A percentile compares a stretch with the other conserved stretches of the same genome.
phyloP scores from a whole-genome alignment of 2,113 vertebrate species.

The Eulemur macaco region DNA sequence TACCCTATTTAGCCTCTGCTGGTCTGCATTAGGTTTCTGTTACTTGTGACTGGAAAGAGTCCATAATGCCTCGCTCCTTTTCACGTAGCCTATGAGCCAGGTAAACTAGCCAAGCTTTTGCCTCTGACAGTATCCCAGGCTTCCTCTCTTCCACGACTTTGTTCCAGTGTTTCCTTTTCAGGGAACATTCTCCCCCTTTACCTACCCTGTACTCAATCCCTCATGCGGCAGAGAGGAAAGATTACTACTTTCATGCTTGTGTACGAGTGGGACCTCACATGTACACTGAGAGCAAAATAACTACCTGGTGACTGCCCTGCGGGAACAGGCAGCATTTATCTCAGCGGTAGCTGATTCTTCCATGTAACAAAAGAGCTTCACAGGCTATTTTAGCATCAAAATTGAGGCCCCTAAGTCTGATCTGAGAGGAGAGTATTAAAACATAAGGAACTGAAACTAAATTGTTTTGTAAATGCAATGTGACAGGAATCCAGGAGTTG shows the following conservation, averaged over 20 bases:
- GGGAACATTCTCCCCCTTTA: neutral
- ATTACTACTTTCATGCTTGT: no score
- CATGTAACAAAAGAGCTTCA: neutral
- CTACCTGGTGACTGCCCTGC: no score
- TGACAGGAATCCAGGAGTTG: neutral
- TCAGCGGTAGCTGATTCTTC: neutral
- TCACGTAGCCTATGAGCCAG: neutral
- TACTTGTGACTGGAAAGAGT: neutral
- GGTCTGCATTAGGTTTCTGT: neutral
- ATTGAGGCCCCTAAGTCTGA: neutral
- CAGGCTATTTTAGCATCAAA: neutral
- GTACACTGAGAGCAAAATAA: neutral
- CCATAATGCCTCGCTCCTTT: neutral
- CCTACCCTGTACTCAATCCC: neutral
- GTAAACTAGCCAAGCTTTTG: neutral
- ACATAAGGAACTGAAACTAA: neutral
- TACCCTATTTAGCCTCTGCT: neutral
- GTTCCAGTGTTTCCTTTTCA: neutral
- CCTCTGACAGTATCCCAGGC: accelerated
- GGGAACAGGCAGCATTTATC: no score
- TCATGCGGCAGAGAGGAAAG: neutral
- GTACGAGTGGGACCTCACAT: accelerated
- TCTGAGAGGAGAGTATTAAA: neutral
- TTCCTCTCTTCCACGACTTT: neutral
- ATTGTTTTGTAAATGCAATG: neutral